Conservation (phyloP, 2,797 vertebrate species). For the Halcyon smyrnensis region DNA sequence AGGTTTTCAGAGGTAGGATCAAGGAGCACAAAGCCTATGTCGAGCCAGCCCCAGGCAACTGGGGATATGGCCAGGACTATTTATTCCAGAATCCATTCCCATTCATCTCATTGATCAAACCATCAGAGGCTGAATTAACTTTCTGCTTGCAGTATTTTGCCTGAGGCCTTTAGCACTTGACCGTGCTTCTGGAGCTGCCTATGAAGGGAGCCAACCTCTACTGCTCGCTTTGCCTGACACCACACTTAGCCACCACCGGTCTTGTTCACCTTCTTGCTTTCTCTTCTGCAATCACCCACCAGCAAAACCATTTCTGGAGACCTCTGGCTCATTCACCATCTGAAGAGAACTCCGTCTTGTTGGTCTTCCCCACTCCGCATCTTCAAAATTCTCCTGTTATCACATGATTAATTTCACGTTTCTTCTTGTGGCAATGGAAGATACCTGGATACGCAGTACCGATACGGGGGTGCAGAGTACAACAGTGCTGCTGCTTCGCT, state of each 20-base stretch:
- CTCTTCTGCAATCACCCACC: background rate
- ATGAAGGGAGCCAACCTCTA: background rate
- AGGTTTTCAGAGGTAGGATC: background rate
- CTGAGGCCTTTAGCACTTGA: background rate
- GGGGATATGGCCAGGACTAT: background rate
- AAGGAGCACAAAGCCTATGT: background rate
- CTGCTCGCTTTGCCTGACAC: background rate
- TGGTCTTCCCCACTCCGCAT: background rate
- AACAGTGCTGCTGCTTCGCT: background rate
- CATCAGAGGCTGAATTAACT: background rate
- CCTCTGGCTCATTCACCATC: background rate
- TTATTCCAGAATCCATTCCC: background rate
- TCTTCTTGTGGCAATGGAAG: background rate
- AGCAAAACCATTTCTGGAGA: background rate
- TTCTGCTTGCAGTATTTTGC: background rate
- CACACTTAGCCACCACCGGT: background rate
- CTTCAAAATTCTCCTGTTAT: background rate
- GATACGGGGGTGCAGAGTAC: background rate
- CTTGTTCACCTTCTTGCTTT: background rate
- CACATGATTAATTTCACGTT: background rate
- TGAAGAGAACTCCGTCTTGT: background rate
- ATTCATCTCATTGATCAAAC: background rate
- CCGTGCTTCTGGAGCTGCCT: background rate
- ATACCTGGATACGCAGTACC: background rate
- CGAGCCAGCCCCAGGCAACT: background rate